Base-by-base conservation (phyloP, 2,797 vertebrate genomes). In the Triplophysa yarkandensis region DNA sequence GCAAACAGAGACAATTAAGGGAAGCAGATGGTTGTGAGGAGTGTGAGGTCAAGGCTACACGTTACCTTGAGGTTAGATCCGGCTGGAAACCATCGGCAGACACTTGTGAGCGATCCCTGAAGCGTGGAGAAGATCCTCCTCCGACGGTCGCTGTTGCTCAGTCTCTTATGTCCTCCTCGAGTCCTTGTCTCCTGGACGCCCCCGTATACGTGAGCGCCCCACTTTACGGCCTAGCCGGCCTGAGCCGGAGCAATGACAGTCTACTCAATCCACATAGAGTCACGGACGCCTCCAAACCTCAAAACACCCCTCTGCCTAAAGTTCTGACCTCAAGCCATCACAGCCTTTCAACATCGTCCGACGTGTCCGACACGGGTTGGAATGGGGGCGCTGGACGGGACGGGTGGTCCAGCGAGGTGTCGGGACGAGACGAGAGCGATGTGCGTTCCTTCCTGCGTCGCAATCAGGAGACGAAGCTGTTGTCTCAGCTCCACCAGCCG, bases 401-500 rank as follows among this genome's bases (percentile, higher is more conserved):
- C 30, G 54, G 28, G 14, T 77, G 0, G 78, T 58, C 79, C 77
- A 89, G 87, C 73, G 70, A 57, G 0, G 84, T 66, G 16, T 17
- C 32, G 7, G 39, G 21, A 9, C 43, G 90, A 90, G 74, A 86
- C 79, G 14, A 84, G 81, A 52, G 85, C 81, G 79, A 85, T 85
- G 8, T 86, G 82, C 86, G 88, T 83, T 75, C 81, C 2, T 77
- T 30, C 4, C 64, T 85, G 0, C 77, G 39, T n/a, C 75, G 9
- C 4, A 43, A 91, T 85, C 71, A 87, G 68, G 50, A 92, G 84
- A 75, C 89, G 83, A 82, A 80, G 82, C 0, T 74, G 28, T 81
- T 91, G 84, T 69, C 68, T 1, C 43, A 48, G n/a, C 58, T 63
- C 0, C 77, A 36, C 5, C 62, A 36, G 4, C 55, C 34, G 0